Evolutionary conservation across 2,888 invertebrate species (phyloP).

Genomic region (Scaeva pyrastri): DNA sequence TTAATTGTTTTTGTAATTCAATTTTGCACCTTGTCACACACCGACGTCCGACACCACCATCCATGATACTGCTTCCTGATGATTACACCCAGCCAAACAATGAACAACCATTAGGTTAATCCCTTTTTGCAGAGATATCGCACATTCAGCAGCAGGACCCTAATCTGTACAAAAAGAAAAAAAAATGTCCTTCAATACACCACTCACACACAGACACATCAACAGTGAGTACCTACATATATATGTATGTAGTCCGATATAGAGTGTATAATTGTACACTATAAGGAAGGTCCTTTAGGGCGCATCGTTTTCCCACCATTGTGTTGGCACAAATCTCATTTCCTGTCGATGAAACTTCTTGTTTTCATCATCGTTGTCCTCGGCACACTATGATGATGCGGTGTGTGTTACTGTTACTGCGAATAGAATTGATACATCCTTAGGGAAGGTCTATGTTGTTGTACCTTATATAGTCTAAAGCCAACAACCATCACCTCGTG

Average conservation of each 20-base stretch:
- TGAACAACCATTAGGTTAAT: conserved; percentile 64
- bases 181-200: conserved; percentile 35
- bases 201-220: not conserved
- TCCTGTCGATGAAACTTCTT: conserved; percentile 71
- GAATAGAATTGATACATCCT: conserved; percentile 44
- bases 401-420: conserved; percentile 6
- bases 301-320: conserved; percentile 42
- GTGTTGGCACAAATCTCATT: conserved; percentile 69
- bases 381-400: not conserved
- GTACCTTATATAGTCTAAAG: not conserved
- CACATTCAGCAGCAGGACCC: conserved; percentile 48
- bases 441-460: conserved; percentile 5
- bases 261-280: not conserved
- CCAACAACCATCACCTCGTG: conserved; percentile 52
- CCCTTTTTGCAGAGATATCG: conserved; percentile 45
- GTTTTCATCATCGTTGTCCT: conserved; percentile 8
- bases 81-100: conserved; percentile 47
- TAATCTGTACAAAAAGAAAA: too few relatives aligned
- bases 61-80: conserved; percentile 27
- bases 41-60: not conserved
- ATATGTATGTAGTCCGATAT: too few relatives aligned
- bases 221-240: conserved; percentile 1
- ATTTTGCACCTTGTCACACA: conserved; percentile 42
- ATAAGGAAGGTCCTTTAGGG: conserved; percentile 1
- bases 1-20: conserved; percentile 42